Evolutionary conservation across 1,140 invertebrate genomes (phyloP), one percentile per base, ranked within the genome.

Genomic region (Musca vetustissima): DNA sequence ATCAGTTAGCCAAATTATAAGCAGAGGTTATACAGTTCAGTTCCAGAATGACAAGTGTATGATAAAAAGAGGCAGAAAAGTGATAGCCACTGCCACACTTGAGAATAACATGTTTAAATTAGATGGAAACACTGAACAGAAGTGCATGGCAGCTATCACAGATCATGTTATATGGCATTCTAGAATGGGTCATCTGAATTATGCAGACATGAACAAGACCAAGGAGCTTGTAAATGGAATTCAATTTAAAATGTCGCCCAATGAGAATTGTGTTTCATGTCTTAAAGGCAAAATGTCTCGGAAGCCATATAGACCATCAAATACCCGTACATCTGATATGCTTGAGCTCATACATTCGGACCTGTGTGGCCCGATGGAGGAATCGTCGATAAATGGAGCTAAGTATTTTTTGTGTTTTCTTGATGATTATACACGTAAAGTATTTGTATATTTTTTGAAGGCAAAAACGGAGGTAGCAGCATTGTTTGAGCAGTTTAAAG

Each of bases 371-470:
- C 68, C 61, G 19, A 53, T 69, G 48, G 64, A 69, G 36, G 67
- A 68, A 9, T 66, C 21, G 55, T 81, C 76, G 57, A 66, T 76
- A 19, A 77, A 79, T 25, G 70, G 69, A 17, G 70, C 75, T 15
- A 72, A 66, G 50, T 85, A 83, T 72, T 78, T 81, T 48, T 15
- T 82, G 3, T 76, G 82, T 0, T 73, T 83, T 25, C 72, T 79
- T 17, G 81, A 84, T 73, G 79, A 83, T 36, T 76, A 52, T 64
- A 73, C 72, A 36, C 55, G 74, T 53, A 77, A 76, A 68, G 52
- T 70, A 9, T 73, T 71, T 72, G 32, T 48, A 19, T 15, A 43
- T 48, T 19, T 25, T n/a, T 43, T 66, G 9, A 14, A 66, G 64
- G 43, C 67, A 2, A 84, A 84, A 70, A 55, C 52, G 52, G 52